These are phyloP conservation scores for Prionace glauca DNA, from an alignment of 2,797 vertebrate species.

Conservation along the genomic window DNA sequence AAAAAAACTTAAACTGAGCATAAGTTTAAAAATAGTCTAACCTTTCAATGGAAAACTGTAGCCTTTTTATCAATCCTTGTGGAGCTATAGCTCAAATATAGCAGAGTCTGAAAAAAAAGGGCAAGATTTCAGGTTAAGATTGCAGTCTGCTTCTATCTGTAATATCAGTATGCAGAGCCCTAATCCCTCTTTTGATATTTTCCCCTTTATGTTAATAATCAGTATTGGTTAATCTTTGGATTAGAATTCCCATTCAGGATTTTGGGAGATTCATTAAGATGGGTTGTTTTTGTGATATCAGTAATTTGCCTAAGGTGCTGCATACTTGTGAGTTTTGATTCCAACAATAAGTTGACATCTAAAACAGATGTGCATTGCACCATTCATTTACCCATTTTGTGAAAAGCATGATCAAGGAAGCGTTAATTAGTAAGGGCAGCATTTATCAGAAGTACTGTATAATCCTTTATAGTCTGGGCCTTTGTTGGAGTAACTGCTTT, in stretches of 20 bases:
- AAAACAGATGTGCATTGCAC: not conserved
- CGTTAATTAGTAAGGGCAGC: not conserved
- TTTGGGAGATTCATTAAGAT: not conserved
- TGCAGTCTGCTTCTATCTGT: not conserved
- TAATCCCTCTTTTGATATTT: not conserved
- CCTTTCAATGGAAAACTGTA: not conserved
- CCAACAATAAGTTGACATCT: constrained; percentile 9
- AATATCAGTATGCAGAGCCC: not conserved
- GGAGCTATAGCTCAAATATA: not conserved
- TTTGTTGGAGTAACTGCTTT: not conserved
- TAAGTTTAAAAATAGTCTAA: not conserved
- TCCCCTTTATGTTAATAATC: not conserved
- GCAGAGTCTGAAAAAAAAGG: not conserved
- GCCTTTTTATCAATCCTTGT: not conserved
- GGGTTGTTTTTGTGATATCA: not conserved
- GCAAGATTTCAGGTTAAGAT: not conserved
- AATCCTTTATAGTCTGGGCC: not conserved
- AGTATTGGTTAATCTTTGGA: no score
- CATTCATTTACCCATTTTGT: not conserved
- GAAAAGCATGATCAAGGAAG: not conserved
- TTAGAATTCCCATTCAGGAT: not conserved
- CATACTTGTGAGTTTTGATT: not conserved
- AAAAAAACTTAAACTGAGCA: not conserved
- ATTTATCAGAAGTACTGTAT: not conserved
- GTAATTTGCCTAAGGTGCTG: not conserved